These are phyloP conservation scores for Boloria selene DNA, from an alignment of 2,888 invertebrate genomes.

Conservation along the genomic window DNA sequence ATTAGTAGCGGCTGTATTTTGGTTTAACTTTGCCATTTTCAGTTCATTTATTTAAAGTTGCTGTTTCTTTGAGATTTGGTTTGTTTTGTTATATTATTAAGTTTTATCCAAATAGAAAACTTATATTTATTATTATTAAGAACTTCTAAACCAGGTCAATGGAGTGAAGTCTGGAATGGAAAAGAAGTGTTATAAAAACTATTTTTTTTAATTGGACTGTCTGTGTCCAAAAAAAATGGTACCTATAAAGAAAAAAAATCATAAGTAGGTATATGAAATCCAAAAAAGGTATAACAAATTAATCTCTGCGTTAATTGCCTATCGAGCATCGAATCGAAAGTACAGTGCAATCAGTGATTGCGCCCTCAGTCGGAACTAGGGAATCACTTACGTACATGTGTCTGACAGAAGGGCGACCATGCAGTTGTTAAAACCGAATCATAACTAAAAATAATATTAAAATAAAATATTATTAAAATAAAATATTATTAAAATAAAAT, in stretches of 20 bases:
- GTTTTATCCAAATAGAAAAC: no score
- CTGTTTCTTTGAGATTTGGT: slow-evolving; percentile 3
- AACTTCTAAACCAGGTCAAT: no score
- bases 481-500: no score
- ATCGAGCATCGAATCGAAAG: slow-evolving; percentile 50
- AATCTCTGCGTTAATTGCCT: slow-evolving; percentile 17
- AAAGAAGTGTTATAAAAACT: no score
- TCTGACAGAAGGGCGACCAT: slow-evolving; percentile 53
- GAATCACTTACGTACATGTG: slow-evolving; percentile 63
- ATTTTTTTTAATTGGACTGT: no score
- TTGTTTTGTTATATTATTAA: slow-evolving; percentile 4
- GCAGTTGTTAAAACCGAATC: background rate
- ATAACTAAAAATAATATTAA: no score
- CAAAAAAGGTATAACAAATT: background rate
- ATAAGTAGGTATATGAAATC: no score
- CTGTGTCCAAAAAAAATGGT: no score
- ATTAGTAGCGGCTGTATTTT: slow-evolving; percentile 10
- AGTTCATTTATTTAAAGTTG: slow-evolving; percentile 2
- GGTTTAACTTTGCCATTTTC: slow-evolving; percentile 5
- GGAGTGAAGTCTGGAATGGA: no score
- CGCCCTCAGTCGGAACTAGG: slow-evolving; percentile 70
- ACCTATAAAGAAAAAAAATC: no score
- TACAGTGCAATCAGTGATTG: slow-evolving; percentile 67
- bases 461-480: no score
- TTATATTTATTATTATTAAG: no score